Percentiles rank a stretch among this genome's conserved stretches.
Conservation (phyloP, 2,888 invertebrate species). For the Sericinus montela region DNA sequence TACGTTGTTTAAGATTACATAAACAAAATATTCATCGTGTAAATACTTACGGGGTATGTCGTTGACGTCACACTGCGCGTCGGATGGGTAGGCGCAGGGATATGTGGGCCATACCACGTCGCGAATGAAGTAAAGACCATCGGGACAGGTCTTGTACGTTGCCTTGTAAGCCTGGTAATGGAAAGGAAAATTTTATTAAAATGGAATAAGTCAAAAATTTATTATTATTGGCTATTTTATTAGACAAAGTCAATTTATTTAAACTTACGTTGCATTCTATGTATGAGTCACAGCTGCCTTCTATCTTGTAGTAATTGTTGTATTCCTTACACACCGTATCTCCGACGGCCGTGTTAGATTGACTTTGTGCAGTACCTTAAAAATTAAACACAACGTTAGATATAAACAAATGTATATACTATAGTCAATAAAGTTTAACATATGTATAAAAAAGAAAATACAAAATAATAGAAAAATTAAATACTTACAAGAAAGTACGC, state of each 20-base stretch:
- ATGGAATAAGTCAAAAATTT: no score
- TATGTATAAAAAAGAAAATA: no score
- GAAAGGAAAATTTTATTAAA: background rate
- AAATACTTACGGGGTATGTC: slow-evolving; percentile 78
- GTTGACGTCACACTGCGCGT: slow-evolving; percentile 84
- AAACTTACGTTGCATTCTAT: slow-evolving; percentile 79
- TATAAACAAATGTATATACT: no score
- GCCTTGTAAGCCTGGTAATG: slow-evolving; percentile 75
- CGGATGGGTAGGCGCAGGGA: slow-evolving; percentile 90
- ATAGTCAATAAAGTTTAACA: no score
- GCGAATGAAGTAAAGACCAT: slow-evolving; percentile 87
- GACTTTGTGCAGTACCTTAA: background rate
- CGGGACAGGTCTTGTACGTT: slow-evolving; percentile 84
- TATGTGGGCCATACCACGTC: slow-evolving; percentile 81
- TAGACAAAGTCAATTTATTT: no score
- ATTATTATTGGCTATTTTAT: no score
- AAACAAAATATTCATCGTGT: slow-evolving; percentile 46
- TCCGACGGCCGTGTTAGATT: background rate
- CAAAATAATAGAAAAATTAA: background rate
- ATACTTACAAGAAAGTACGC: slow-evolving; percentile 17
- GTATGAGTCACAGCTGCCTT: slow-evolving; percentile 84
- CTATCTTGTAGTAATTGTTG: slow-evolving; percentile 77
- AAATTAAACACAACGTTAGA: no score
- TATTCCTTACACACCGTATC: slow-evolving; percentile 10
- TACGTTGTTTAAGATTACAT: slow-evolving; percentile 21